Evolutionary conservation across 2,797 vertebrate species (phyloP).

Genomic region (Hylomyscus alleni): DNA sequence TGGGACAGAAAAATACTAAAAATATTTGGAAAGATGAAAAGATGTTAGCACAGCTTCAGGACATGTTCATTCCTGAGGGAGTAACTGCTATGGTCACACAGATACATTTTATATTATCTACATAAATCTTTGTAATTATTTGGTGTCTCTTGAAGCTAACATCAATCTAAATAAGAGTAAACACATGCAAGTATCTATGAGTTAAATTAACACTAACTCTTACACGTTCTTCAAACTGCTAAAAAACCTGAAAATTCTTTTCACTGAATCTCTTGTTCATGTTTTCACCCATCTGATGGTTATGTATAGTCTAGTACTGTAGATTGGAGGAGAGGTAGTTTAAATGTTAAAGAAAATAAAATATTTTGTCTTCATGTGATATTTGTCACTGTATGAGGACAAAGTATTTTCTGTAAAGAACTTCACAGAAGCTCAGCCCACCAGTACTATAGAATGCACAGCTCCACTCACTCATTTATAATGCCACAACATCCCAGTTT

Average conservation of each 20-base stretch:
- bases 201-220: not conserved
- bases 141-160: not conserved
- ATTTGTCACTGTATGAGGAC: not conserved
- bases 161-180: not conserved
- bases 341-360: conserved; percentile 64
- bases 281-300: not conserved
- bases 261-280: not conserved
- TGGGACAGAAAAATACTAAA: not conserved
- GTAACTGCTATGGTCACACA: not conserved
- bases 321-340: not conserved
- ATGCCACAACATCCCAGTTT: not conserved
- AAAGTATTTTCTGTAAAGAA: conserved; percentile 40
- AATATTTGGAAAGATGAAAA: not conserved
- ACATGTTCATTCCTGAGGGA: fast-evolving
- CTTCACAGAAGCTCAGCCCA: not conserved
- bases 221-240: not conserved
- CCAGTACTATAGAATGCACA: not conserved
- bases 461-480: not conserved
- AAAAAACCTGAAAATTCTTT: not conserved
- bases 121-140: not conserved
- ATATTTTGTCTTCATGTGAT: conserved; percentile 5
- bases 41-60: not conserved
- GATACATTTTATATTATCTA: not conserved
- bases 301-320: not conserved
- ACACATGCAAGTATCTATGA: not conserved